These are phyloP conservation scores for Diachasmimorpha longicaudata DNA, from an alignment of 1,140 invertebrate genomes.

Conservation along the genomic window DNA sequence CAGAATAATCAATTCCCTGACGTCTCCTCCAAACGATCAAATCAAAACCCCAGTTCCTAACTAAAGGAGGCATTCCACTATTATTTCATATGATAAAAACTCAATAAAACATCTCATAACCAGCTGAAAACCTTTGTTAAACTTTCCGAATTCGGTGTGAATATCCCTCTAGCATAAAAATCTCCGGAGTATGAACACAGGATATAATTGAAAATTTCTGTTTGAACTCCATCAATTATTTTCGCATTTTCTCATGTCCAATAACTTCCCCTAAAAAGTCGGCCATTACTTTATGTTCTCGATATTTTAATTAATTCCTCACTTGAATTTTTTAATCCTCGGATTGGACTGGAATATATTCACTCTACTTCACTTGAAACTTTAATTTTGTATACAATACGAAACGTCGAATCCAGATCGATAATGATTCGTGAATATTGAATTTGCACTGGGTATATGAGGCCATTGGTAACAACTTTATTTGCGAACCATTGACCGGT, in stretches of 20 bases:
- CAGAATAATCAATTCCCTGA: too few species aligned
- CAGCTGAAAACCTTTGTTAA: background rate
- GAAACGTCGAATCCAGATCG: background rate
- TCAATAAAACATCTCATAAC: background rate
- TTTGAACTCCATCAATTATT: background rate
- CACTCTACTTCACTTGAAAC: background rate
- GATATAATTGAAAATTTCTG: background rate
- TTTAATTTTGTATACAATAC: background rate
- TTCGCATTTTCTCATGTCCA: background rate
- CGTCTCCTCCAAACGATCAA: background rate
- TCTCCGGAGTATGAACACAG: background rate
- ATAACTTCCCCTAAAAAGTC: background rate
- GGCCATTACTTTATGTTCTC: too few species aligned
- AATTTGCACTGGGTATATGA: background rate
- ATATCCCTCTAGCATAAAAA: background rate
- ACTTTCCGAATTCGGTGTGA: background rate
- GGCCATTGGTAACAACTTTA: conserved; percentile 14
- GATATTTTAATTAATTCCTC: background rate
- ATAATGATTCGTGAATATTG: background rate
- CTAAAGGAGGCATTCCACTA: background rate
- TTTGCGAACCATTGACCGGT: conserved; percentile 26
- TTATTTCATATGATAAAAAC: background rate
- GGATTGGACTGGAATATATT: too few species aligned
- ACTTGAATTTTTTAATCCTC: background rate
- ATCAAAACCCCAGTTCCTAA: background rate